Conservation (phyloP, 2,113 vertebrate species). For the Gallinago media region DNA sequence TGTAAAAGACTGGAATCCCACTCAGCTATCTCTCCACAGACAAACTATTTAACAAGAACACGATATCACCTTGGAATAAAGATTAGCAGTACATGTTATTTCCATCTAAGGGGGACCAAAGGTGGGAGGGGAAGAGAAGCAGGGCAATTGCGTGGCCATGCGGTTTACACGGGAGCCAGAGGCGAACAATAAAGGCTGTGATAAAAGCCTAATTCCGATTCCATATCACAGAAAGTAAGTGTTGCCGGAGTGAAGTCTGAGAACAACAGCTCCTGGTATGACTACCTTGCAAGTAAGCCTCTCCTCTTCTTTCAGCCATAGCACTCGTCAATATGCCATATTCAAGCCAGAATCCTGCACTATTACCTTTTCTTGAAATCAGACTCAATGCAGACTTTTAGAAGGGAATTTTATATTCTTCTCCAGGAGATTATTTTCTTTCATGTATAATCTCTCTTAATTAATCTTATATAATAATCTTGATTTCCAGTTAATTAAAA, state of each 20-base stretch:
- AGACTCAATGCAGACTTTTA: neutral
- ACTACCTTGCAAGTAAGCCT: neutral
- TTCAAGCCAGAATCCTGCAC: neutral
- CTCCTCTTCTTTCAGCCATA: neutral
- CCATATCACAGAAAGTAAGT: neutral
- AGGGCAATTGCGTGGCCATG: rapidly evolving
- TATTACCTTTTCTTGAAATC: neutral
- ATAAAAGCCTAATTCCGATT: neutral
- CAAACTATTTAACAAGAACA: neutral
- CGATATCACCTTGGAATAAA: neutral
- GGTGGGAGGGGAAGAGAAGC: neutral
- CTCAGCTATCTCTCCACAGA: neutral
- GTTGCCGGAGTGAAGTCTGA: neutral
- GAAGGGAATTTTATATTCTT: neutral
- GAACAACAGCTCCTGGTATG: neutral
- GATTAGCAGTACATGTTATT: neutral
- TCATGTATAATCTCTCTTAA: neutral
- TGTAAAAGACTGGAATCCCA: neutral
- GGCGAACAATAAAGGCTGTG: neutral
- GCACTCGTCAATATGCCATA: too few species aligned
- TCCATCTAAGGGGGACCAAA: neutral
- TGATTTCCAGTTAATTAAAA: neutral
- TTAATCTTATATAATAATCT: neutral
- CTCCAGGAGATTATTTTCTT: neutral
- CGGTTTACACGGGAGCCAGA: neutral